Base-by-base conservation (phyloP, 2,888 invertebrate species). In the Campoplex capitator region DNA sequence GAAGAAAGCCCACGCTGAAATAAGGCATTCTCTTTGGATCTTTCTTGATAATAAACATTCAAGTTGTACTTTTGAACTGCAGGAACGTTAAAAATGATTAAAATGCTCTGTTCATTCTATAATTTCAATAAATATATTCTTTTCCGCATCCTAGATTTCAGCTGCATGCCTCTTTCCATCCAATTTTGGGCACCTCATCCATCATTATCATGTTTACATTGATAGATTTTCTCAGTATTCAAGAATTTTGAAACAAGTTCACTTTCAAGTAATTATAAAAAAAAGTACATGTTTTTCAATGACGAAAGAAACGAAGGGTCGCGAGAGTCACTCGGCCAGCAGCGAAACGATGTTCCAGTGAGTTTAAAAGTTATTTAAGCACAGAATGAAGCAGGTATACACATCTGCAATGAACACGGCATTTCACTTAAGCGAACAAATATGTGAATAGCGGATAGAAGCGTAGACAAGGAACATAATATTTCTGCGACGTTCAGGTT, bases 391-490 rank as follows among this genome's bases (percentile, higher is more conserved):
- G 9, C 75, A 8, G 62, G 62, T 45, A 38, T 76, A 51, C 74
- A 45, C 74, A 54, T 77, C 48, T 77, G 32, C 62, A 62, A 85
- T 67, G 89, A 90, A 92, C 92, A 91, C 87, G 90, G 91, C 90
- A 91, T 90, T 91, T 90, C 90, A 92, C 92, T 92, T 91, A 91
- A 90, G 83, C 87, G 91, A 90, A 91, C 89, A 91, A 92, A 92
- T 92, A 92, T 92, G 90, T 92, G 89, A 90, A 88, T 90, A 91
- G 90, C 84, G 84, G 86, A 80, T 70, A 79, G 38, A 38, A 62
- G n/a, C 56, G 68, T 75, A 79, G 68, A 84, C 74, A 58, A 84
- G 67, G 79, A 75, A 82, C 42, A 81, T n/a, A 67, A 75, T 68
- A 58, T 48, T 74, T 73, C 42, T 78, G 83, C 45, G 16, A 51